Percentiles rank a stretch among this genome's conserved stretches.
Evolutionary conservation across 2,113 vertebrate species (phyloP).

Genomic region (Epinephelus fuscoguttatus): DNA sequence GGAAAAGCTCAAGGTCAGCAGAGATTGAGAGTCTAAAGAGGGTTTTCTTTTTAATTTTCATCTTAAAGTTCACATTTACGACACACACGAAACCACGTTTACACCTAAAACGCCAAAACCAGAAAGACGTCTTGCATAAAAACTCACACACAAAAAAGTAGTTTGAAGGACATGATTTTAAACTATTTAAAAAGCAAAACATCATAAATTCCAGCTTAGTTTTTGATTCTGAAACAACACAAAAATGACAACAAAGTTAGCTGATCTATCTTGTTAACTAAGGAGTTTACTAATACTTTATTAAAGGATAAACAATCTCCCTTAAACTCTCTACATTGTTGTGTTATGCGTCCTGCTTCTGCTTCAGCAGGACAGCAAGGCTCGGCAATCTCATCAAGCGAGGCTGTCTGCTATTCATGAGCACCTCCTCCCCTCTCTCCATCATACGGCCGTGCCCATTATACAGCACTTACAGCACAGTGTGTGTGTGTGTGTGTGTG

Average conservation of each 20-base stretch:
- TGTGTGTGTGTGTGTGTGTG: conserved; percentile 36
- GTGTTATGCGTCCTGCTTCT: conserved; percentile 10
- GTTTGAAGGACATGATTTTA: not conserved
- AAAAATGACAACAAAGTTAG: not conserved
- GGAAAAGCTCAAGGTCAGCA: conserved; percentile 67
- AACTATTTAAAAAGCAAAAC: not conserved
- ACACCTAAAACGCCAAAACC: not conserved
- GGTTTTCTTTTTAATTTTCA: not conserved
- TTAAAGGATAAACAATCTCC: conserved; percentile 13
- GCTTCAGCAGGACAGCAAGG: conserved; percentile 24
- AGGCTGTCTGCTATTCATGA: conserved; percentile 64
- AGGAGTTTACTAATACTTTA: not conserved
- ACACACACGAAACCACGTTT: conserved; percentile 7
- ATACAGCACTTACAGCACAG: conserved; percentile 60
- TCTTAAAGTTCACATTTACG: conserved; percentile 39
- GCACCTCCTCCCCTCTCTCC: conserved; percentile 62
- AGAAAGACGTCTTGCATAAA: not conserved
- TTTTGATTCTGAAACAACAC: not conserved
- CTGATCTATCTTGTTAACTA: not conserved
- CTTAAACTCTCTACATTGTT: conserved; percentile 9
- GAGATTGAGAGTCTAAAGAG: conserved; percentile 2
- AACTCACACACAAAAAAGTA: not conserved
- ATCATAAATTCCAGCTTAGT: not conserved
- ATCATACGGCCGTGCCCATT: conserved; percentile 62
- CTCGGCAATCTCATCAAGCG: conserved; percentile 60